Base-by-base conservation (phyloP, 2,888 invertebrate genomes). In the Rhimphoctona megacephalus region DNA sequence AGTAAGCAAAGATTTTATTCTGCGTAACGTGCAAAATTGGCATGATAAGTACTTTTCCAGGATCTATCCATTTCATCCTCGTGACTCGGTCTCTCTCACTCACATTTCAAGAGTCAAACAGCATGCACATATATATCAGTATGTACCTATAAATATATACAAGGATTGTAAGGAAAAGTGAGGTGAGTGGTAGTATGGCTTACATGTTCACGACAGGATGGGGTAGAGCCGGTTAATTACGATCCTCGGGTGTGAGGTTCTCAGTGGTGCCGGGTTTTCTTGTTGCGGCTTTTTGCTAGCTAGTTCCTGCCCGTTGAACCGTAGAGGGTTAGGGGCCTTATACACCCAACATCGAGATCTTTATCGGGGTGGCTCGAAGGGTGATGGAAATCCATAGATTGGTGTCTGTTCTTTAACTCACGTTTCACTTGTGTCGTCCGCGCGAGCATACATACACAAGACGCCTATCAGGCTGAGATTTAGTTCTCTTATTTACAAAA, bases 211-310 rank as follows among this genome's bases (percentile, higher is more conserved):
- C 80, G 83, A 86, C 81, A 78, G 82, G 72, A 86, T 80, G 80
- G 66, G 82, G 70, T 82, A 81, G 83, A 87, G 85, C 81, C 72
- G 84, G 86, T 88, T 88, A 88, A 88, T 88, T 88, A 86, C 85
- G 85, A 87, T 86, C 82, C 54, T 54, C 72, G 87, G 87, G 89
- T 89, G 89, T 89, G 87, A 89, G 88, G 87, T 76, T 88, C 81
- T 86, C 86, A 72, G 74, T 72, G 82, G 64, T 95, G 89, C 95
- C 95, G 94, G 94, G 88, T 64, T 30, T 82, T 82, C 73, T 86
- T 79, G 61, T 87, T 85, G 66, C 30, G 85, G 84, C 73, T 83
- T 80, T 64, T 87, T 88, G 61, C 81, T 74, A 46, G 39, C 52
- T 25, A 49, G 61, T 88, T 85, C 80, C 70, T 85, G 85, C 83